Base-by-base conservation (phyloP, 2,888 invertebrate genomes). In the Cephus pygmeus region DNA sequence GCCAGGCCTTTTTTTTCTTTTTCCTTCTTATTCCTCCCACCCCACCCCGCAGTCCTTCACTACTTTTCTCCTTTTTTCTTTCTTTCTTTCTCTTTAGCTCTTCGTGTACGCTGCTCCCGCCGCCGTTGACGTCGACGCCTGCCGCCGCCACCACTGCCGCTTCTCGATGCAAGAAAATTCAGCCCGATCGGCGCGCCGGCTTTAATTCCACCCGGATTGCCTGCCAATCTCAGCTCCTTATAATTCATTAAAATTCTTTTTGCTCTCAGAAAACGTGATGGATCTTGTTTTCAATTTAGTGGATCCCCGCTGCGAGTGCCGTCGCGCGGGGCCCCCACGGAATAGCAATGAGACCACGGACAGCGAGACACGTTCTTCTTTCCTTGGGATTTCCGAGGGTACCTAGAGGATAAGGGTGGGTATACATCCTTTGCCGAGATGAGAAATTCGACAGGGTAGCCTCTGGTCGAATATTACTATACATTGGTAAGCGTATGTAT, bases 221-320 rank as follows among this genome's bases (percentile, higher is more conserved):
- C 86, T 85, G 85, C 87, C 87, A 87, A 87, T 87, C 83, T 86
- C 82, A 71, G 82, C 83, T 85, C 82, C 88, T 90, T 89, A 90
- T 91, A 90, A 90, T 91, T 91, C 90, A 91, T 91, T 91, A 90
- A 90, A 90, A 91, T 91, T 90, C 89, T 88, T 90, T 88, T 89
- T 88, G 87, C 88, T 85, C 87, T 84, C 86, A 85, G 86, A 86
- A 90, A 91, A 91, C 91, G 91, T 91, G 91, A 91, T 90, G 91
- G 91, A 91, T 91, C 89, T 89, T 89, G 87, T 89, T 91, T 91
- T 91, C 91, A 91, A 91, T 91, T 90, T 91, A 87, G 88, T 84
- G 86, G 88, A 90, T 88, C 89, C 91, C 90, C 85, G 87, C 90
- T 88, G 89, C 83, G 90, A 75, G 34, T 69, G 76, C 75, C 84